Conservation (phyloP, 2,888 invertebrate genomes). For the Mesochorus sp. region DNA sequence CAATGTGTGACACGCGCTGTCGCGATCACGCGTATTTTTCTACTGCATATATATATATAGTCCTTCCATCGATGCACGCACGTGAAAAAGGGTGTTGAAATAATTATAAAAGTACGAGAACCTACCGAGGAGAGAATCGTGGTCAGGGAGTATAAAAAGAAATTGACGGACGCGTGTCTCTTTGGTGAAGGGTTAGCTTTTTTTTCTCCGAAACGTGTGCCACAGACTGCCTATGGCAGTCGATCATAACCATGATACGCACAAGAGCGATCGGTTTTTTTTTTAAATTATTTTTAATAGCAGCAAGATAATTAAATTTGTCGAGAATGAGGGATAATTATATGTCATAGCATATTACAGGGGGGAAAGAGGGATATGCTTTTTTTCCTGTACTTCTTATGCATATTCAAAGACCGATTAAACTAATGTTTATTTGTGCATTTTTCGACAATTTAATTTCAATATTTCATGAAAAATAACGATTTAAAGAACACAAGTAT, state of each 20-base stretch:
- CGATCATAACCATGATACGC: conserved; percentile 26
- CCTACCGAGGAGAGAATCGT: conserved; percentile 54
- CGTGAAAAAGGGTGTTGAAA: conserved; percentile 71
- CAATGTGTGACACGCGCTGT: no score
- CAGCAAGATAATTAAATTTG: conserved; percentile 31
- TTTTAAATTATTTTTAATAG: conserved; percentile 9
- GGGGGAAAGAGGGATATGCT: no score
- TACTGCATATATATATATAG: no score
- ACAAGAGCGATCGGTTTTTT: conserved; percentile 22
- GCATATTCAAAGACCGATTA: no score
- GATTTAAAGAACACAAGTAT: no score
- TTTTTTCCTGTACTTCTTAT: no score
- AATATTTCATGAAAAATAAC: no score
- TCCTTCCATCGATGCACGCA: conserved; percentile 9
- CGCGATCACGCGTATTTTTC: no score
- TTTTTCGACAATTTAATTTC: no score
- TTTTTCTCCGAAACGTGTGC: neutral
- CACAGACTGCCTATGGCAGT: neutral
- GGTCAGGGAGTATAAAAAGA: conserved; percentile 15
- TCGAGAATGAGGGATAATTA: no score
- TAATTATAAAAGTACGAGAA: conserved; percentile 77
- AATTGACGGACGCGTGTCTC: conserved; percentile 8
- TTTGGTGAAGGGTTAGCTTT: neutral
- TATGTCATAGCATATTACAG: no score
- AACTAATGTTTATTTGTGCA: no score